Conservation (phyloP, 2,113 vertebrate genomes). For the Acrocephalus kingi region DNA sequence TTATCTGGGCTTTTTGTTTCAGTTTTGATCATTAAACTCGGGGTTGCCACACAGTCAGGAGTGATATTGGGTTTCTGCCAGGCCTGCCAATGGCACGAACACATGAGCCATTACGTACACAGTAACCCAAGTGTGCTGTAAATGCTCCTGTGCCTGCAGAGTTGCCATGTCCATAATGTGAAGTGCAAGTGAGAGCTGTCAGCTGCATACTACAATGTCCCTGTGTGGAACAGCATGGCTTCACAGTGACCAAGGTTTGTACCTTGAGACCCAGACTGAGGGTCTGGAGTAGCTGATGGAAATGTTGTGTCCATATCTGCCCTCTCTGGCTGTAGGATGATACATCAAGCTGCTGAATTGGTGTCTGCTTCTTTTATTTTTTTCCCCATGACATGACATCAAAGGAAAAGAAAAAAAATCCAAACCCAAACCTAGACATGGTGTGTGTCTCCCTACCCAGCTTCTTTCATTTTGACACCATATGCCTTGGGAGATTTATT, state of each 20-base stretch:
- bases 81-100: neutral
- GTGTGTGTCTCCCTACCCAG: fast-evolving
- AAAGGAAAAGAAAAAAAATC: neutral
- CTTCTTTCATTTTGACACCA: neutral
- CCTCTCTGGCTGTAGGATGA: neutral
- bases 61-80: conserved; percentile 38
- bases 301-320: neutral
- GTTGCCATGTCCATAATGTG: neutral
- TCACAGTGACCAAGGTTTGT: neutral
- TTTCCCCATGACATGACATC: neutral
- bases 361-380: neutral
- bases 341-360: neutral
- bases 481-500: neutral
- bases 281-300: neutral
- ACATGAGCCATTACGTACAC: neutral
- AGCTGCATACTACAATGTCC: neutral
- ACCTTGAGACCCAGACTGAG: neutral
- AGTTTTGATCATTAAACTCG: conserved; percentile 43
- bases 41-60: conserved; percentile 18
- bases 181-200: neutral
- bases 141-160: neutral
- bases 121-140: neutral
- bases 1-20: conserved; percentile 57
- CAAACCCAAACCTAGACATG: neutral
- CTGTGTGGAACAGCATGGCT: neutral